phyloP scores from a whole-genome alignment of 2,888 invertebrate genomes.

The Pseudococcus jackbeardsleyi region DNA sequence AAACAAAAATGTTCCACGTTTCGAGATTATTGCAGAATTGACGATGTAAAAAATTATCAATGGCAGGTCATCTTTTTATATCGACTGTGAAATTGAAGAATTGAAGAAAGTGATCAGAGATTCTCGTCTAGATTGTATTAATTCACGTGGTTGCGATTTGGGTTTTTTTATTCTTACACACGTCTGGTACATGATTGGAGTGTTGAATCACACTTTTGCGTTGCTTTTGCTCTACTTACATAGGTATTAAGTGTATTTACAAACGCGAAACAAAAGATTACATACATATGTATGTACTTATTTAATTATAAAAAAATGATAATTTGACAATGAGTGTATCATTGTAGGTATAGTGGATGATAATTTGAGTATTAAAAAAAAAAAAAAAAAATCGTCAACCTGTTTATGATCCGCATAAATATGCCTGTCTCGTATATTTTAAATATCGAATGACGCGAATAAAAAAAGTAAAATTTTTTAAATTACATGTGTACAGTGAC shows the following conservation, averaged over 20 bases:
- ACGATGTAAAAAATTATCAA: not conserved
- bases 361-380: not conserved
- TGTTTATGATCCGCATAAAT: not conserved
- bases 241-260: too few species aligned
- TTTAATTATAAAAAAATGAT: too few species aligned
- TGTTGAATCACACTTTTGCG: not conserved
- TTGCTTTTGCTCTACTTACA: not conserved
- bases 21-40: conserved; percentile 20
- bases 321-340: too few species aligned
- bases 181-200: not conserved
- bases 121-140: not conserved
- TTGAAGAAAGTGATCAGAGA: not conserved
- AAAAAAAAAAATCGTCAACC: not conserved
- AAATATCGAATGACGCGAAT: not conserved
- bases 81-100: conserved; percentile 14
- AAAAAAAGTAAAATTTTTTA: conserved; percentile 8
- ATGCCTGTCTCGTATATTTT: conserved; percentile 11
- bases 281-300: too few species aligned
- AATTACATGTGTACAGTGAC: not conserved
- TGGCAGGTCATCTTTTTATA: not conserved
- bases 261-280: too few species aligned
- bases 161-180: not conserved
- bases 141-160: not conserved
- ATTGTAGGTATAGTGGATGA: not conserved
- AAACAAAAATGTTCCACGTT: not conserved